phyloP scores from a whole-genome alignment of 2,888 invertebrate genomes.

The Palloptera scutellata region DNA sequence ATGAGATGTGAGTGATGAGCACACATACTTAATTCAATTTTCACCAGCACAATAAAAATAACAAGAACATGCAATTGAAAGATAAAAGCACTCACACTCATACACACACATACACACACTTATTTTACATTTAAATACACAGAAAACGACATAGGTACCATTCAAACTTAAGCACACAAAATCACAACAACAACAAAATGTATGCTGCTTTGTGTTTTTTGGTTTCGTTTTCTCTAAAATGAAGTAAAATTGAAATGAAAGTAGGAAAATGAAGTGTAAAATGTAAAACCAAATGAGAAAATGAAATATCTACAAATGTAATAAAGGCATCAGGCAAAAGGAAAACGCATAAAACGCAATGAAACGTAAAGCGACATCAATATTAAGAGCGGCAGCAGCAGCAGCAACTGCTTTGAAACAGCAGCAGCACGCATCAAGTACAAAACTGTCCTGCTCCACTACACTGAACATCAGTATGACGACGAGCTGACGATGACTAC shows the following conservation, averaged over 20 bases:
- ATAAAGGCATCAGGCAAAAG: slow-evolving; percentile 16
- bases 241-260: slow-evolving; percentile 37
- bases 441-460: not conserved
- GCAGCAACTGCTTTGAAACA: slow-evolving; percentile 8
- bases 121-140: not conserved
- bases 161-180: slow-evolving; percentile 18
- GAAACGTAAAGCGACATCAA: slow-evolving; percentile 34
- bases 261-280: slow-evolving; percentile 40
- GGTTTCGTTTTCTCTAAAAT: slow-evolving; percentile 38
- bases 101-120: no score
- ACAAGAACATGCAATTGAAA: slow-evolving; percentile 16
- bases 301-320: slow-evolving; percentile 22
- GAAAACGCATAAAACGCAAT: slow-evolving; percentile 35
- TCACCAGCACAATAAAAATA: slow-evolving; percentile 22
- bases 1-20: slow-evolving; percentile 33
- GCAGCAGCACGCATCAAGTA: no score
- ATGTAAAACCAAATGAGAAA: slow-evolving; percentile 20
- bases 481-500: slow-evolving; percentile 6
- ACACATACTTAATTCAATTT: slow-evolving; percentile 38
- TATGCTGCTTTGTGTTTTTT: not conserved
- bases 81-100: not conserved
- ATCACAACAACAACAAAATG: slow-evolving; percentile 12
- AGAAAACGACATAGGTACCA: slow-evolving; percentile 19
- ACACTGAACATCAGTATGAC: not conserved
- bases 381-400: slow-evolving; percentile 20